A percentile compares a stretch with the other conserved stretches of the same genome.
Conservation (phyloP, 1,140 invertebrate species). For the Gerris buenoi region DNA sequence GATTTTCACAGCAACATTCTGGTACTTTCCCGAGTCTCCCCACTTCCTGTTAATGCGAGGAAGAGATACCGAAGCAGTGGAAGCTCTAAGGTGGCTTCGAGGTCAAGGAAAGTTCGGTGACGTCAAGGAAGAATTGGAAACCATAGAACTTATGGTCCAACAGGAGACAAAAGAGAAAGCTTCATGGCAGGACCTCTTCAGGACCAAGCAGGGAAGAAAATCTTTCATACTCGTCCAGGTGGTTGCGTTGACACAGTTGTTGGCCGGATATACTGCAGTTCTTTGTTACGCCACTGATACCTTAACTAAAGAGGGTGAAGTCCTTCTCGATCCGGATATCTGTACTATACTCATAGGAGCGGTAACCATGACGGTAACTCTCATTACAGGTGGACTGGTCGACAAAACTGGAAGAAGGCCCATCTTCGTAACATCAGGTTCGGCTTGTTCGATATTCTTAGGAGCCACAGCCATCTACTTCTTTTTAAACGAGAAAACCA, state of each 20-base stretch:
- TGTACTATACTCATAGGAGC: background rate
- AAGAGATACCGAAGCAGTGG: background rate
- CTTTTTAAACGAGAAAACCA: slow-evolving; percentile 29
- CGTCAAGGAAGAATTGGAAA: slow-evolving; percentile 14
- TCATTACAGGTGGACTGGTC: slow-evolving; percentile 16
- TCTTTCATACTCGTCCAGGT: slow-evolving; percentile 18
- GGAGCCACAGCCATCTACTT: slow-evolving; percentile 31
- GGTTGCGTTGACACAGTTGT: slow-evolving; percentile 14
- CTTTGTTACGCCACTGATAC: slow-evolving; percentile 18
- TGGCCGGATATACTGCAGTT: slow-evolving; percentile 18
- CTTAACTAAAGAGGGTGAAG: slow-evolving; percentile 12
- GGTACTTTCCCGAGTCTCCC: background rate
- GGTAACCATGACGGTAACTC: slow-evolving; percentile 13
- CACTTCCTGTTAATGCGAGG: slow-evolving; percentile 2
- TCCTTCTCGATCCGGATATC: background rate
- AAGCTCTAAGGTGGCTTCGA: slow-evolving; percentile 33
- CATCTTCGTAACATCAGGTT: slow-evolving; percentile 34
- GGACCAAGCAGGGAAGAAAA: slow-evolving; percentile 8
- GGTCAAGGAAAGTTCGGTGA: slow-evolving; percentile 19
- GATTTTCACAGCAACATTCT: background rate
- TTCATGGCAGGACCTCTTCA: slow-evolving; percentile 14
- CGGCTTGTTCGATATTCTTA: slow-evolving; percentile 19
- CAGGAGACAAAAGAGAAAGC: slow-evolving; percentile 10
- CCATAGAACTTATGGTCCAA: slow-evolving; percentile 13
- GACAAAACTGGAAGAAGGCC: slow-evolving; percentile 34